Percentiles rank a stretch among this genome's conserved stretches.
These are phyloP conservation scores for Dusona sp. DNA, from an alignment of 2,888 invertebrate genomes.

Conservation along the genomic window DNA sequence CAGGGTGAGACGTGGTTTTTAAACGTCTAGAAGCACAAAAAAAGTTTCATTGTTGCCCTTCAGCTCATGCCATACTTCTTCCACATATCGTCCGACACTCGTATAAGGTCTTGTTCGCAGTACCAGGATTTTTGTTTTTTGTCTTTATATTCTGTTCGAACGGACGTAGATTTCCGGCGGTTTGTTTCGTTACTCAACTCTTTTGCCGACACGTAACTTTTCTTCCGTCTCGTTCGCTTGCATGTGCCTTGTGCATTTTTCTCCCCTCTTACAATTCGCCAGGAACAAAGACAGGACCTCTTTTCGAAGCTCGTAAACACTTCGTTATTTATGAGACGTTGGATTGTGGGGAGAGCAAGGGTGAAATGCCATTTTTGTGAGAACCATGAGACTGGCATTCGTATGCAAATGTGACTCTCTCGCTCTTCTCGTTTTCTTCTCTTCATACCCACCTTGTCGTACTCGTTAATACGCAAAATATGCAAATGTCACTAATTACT, in stretches of 20 bases:
- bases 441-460: slow-evolving; percentile 36
- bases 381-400: slow-evolving; percentile 77
- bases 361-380: slow-evolving; percentile 76
- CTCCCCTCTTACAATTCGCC: slow-evolving; percentile 27
- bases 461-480: slow-evolving; percentile 77
- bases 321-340: slow-evolving; percentile 78
- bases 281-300: slow-evolving; percentile 62
- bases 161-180: slow-evolving; percentile 47
- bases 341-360: slow-evolving; percentile 44
- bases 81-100: neutral
- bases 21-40: neutral
- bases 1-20: slow-evolving; percentile 35
- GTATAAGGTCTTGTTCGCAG: slow-evolving; percentile 5
- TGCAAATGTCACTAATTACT: slow-evolving; percentile 84
- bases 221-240: slow-evolving; percentile 51
- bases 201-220: slow-evolving; percentile 26
- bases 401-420: slow-evolving; percentile 79
- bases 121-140: slow-evolving; percentile 35
- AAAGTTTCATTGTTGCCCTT: slow-evolving; percentile 39
- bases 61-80: slow-evolving; percentile 7
- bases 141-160: slow-evolving; percentile 39
- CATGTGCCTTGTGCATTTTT: slow-evolving; percentile 42
- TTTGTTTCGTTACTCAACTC: slow-evolving; percentile 31
- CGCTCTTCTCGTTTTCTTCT: slow-evolving; percentile 38
- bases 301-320: slow-evolving; percentile 77